These are phyloP conservation scores for Drosophila nigromelanica DNA, from an alignment of 1,140 invertebrate species.

Conservation along the genomic window DNA sequence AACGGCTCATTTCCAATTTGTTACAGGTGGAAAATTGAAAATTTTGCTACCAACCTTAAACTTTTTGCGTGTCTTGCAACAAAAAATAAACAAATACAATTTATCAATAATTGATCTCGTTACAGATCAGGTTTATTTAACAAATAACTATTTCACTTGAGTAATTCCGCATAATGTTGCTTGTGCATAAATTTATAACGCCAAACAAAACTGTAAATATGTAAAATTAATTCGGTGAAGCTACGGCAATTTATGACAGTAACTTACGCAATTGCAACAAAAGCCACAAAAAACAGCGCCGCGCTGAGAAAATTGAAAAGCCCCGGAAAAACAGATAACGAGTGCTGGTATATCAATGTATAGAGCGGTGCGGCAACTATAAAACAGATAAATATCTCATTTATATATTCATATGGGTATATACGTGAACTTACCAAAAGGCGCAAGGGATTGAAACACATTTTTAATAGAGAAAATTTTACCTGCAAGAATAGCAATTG, in stretches of 20 bases:
- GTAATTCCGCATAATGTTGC: slow-evolving; percentile 62
- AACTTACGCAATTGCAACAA: slow-evolving; percentile 85
- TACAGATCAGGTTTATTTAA: not conserved
- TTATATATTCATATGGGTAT: not conserved
- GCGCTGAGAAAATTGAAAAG: slow-evolving; percentile 85
- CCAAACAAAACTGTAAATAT: slow-evolving; percentile 62
- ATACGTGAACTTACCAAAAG: slow-evolving; percentile 65
- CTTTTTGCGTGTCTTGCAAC: too few species aligned
- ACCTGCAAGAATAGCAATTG: slow-evolving; percentile 71
- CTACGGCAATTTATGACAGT: not conserved
- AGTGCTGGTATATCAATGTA: slow-evolving; percentile 86
- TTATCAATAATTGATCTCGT: not conserved
- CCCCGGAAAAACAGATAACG: slow-evolving; percentile 85
- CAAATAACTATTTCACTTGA: slow-evolving; percentile 45
- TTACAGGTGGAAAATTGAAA: too few species aligned
- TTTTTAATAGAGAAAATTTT: slow-evolving; percentile 87
- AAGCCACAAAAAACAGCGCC: slow-evolving; percentile 77
- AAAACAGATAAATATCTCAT: not conserved
- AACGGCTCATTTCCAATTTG: too few species aligned
- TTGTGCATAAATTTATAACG: slow-evolving; percentile 66
- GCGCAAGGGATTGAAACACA: slow-evolving; percentile 86
- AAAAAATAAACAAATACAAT: not conserved
- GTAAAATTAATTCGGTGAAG: slow-evolving; percentile 7
- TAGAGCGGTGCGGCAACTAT: slow-evolving; percentile 86
- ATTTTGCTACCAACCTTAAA: too few species aligned